Evolutionary conservation across 2,113 vertebrate genomes (phyloP).

Genomic region (Catharus fuscescens): DNA sequence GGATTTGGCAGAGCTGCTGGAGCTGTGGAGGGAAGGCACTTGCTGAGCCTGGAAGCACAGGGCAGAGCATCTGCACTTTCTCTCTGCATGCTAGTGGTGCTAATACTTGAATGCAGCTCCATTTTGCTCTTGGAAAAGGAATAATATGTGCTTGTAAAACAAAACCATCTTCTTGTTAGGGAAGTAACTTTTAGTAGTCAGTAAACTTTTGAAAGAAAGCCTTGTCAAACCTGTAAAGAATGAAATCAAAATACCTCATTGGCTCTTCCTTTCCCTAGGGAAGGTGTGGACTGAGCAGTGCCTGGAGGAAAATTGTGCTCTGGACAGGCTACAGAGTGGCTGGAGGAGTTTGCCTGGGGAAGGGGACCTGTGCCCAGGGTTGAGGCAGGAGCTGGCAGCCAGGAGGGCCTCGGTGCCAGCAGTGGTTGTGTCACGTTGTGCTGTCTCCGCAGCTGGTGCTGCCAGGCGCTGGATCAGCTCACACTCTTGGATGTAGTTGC

Average conservation of each 20-base stretch:
- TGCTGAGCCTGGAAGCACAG: not conserved
- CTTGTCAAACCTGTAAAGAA: not conserved
- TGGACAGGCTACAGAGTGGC: not conserved
- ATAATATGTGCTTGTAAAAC: not conserved
- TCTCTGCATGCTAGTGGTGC: fast-evolving
- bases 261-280: not conserved
- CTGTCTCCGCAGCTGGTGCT: not conserved
- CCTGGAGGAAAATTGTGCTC: not conserved
- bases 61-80: not conserved
- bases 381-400: not conserved
- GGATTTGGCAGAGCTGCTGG: not conserved
- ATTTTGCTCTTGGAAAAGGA: not conserved
- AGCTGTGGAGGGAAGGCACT: not conserved
- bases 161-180: not conserved
- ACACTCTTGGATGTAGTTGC: not conserved
- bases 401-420: not conserved
- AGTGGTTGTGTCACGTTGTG: not conserved
- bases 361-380: not conserved
- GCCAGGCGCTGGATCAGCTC: not conserved
- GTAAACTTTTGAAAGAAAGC: not conserved
- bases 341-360: not conserved
- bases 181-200: not conserved
- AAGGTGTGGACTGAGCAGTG: not conserved
- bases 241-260: not conserved
- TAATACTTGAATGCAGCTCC: not conserved